These are phyloP conservation scores for Itoplectis maculator DNA, from an alignment of 2,888 invertebrate genomes.

Conservation along the genomic window DNA sequence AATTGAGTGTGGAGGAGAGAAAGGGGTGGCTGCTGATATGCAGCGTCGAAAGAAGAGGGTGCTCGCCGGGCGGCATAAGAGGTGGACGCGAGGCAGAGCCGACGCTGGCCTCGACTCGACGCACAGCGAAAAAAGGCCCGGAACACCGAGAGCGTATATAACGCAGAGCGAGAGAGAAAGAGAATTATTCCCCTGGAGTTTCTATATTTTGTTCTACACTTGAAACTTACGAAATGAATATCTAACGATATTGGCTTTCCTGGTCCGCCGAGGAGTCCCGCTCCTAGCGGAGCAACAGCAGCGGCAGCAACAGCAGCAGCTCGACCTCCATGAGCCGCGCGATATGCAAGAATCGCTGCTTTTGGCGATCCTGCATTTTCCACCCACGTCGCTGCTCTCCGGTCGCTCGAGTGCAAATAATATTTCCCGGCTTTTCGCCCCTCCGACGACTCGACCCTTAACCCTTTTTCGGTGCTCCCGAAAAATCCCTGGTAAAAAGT, in stretches of 20 bases:
- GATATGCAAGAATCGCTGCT: conserved; percentile 15
- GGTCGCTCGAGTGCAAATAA: conserved; percentile 76
- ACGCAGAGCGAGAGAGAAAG: conserved; percentile 65
- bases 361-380: conserved; percentile 54
- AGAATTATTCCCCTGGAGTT: conserved; percentile 76
- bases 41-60: conserved; percentile 53
- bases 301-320: not conserved
- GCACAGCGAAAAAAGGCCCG: conserved; percentile 49
- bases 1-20: conserved; percentile 67
- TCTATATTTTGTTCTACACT: conserved; percentile 83
- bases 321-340: conserved; percentile 38
- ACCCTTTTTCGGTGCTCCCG: too few relatives aligned
- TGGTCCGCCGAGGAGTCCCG: conserved; percentile 50
- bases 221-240: conserved; percentile 84
- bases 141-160: conserved; percentile 28
- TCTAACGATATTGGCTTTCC: conserved; percentile 83
- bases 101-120: conserved; percentile 37
- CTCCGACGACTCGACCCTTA: conserved; percentile 33
- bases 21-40: conserved; percentile 46
- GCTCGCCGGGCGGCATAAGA: conserved; percentile 27
- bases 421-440: conserved; percentile 73
- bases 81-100: conserved; percentile 62
- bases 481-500: too few relatives aligned
- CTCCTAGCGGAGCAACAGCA: not conserved
- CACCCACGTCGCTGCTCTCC: conserved; percentile 75